phyloP scores from a whole-genome alignment of 2,888 invertebrate genomes.

The Sesamia inferens region DNA sequence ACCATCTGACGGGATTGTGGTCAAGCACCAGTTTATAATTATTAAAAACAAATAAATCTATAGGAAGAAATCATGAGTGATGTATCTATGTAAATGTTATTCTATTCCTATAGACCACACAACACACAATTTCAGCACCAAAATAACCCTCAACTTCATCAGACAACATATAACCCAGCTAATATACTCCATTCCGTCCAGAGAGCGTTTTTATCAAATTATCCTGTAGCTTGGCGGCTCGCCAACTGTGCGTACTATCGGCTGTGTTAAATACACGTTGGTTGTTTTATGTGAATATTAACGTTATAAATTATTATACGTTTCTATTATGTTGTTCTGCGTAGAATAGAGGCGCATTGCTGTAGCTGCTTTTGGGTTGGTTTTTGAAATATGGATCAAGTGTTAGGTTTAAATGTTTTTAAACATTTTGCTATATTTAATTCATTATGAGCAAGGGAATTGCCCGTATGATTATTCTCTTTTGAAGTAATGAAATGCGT shows the following conservation, averaged over 20 bases:
- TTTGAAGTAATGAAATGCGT: not conserved
- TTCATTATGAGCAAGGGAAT: not conserved
- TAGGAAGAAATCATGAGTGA: not conserved
- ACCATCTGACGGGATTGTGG: too few species aligned
- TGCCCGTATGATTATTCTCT: not conserved
- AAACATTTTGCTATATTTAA: not conserved
- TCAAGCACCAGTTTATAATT: too few species aligned
- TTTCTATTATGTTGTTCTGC: conserved; percentile 54
- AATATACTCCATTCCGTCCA: conserved; percentile 65
- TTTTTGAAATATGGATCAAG: not conserved
- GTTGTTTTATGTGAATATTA: conserved; percentile 62
- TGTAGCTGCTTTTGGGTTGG: conserved; percentile 4
- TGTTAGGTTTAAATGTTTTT: not conserved
- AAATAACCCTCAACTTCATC: conserved; percentile 30
- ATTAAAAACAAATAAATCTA: too few species aligned
- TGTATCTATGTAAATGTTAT: not conserved
- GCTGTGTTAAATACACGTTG: conserved; percentile 52
- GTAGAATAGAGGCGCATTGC: conserved; percentile 20
- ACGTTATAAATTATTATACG: conserved; percentile 58
- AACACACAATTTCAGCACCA: conserved; percentile 14
- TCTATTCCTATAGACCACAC: conserved; percentile 30
- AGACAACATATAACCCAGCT: conserved; percentile 63
- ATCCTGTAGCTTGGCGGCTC: conserved; percentile 75
- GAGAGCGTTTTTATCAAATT: conserved; percentile 85
- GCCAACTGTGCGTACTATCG: conserved; percentile 70